phyloP scores from a whole-genome alignment of 2,888 invertebrate genomes.

The Microdon myrmicae region DNA sequence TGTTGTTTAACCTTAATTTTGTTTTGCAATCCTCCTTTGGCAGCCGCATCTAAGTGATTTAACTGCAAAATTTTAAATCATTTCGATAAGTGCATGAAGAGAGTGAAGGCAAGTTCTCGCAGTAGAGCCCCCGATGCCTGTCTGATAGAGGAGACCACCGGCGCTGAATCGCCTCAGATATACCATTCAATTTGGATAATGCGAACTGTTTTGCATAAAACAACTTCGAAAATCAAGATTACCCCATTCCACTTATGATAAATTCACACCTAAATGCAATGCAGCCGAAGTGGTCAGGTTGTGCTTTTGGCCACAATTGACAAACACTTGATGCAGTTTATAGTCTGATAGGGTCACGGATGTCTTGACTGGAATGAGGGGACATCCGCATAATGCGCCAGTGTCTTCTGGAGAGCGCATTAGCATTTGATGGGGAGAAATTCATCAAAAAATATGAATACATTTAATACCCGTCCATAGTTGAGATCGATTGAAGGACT shows the following conservation, averaged over 20 bases:
- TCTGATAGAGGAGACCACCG: constrained; percentile 15
- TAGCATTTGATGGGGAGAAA: constrained; percentile 43
- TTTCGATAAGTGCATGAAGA: too few relatives aligned
- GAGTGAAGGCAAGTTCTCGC: not conserved
- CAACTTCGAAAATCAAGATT: constrained; percentile 48
- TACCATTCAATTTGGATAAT: constrained; percentile 50
- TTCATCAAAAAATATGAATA: constrained; percentile 52
- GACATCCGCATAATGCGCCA: constrained; percentile 24
- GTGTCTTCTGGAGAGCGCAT: constrained; percentile 13
- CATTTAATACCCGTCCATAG: constrained; percentile 42
- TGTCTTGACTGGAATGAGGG: constrained; percentile 13
- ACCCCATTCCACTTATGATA: constrained; percentile 36
- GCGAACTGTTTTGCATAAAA: constrained; percentile 53
- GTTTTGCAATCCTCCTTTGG: constrained; percentile 9
- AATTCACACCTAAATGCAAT: constrained; percentile 48
- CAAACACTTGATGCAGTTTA: constrained; percentile 44
- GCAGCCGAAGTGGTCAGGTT: constrained; percentile 10
- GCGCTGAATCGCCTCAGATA: constrained; percentile 5
- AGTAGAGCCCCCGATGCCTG: too few relatives aligned
- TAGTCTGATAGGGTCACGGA: constrained; percentile 20
- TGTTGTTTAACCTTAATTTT: constrained; percentile 28
- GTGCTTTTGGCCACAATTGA: constrained; percentile 9
- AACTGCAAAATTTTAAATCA: constrained; percentile 8
- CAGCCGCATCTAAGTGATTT: not conserved
- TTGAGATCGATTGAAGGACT: constrained; percentile 26